Conservation (phyloP, 2,113 vertebrate species). For the Anguilla japonica region DNA sequence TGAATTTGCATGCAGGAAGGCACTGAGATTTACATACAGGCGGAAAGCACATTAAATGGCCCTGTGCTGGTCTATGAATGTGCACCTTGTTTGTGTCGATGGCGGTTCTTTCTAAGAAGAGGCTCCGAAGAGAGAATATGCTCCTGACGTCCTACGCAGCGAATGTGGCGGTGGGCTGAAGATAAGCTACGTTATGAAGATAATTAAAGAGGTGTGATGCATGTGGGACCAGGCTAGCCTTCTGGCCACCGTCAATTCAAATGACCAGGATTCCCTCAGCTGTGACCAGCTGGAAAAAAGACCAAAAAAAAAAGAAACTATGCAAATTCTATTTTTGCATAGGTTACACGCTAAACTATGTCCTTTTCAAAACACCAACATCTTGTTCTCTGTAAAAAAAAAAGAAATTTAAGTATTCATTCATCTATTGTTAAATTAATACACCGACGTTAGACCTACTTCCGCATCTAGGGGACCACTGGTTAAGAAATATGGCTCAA, state of each 20-base stretch:
- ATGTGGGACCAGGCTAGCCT: conserved; percentile 42
- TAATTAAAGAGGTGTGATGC: conserved; percentile 26
- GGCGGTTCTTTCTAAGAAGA: conserved; percentile 33
- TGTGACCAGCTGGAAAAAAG: conserved; percentile 47
- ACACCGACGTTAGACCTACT: conserved; percentile 62
- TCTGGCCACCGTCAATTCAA: conserved; percentile 55
- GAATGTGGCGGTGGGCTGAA: not conserved
- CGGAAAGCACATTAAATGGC: conserved; percentile 53
- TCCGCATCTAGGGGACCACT: conserved; percentile 56
- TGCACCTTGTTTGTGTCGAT: conserved; percentile 41
- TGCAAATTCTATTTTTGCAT: conserved; percentile 48
- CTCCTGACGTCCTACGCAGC: not conserved
- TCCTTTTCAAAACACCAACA: conserved; percentile 63
- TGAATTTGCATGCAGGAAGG: conserved; percentile 72
- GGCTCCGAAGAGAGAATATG: conserved; percentile 15
- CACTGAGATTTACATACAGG: conserved; percentile 70
- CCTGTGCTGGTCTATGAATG: conserved; percentile 46
- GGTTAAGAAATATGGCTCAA: conserved; percentile 73
- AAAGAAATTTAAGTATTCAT: conserved; percentile 59
- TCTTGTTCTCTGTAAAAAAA: conserved; percentile 59
- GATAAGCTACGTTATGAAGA: conserved; percentile 14
- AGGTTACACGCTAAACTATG: conserved; percentile 56
- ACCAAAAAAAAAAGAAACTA: conserved; percentile 26
- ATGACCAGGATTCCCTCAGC: conserved; percentile 42
- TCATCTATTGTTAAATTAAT: conserved; percentile 67